These are phyloP conservation scores for Poeciliopsis turrubarensis DNA, from an alignment of 2,113 vertebrate genomes.

Conservation along the genomic window DNA sequence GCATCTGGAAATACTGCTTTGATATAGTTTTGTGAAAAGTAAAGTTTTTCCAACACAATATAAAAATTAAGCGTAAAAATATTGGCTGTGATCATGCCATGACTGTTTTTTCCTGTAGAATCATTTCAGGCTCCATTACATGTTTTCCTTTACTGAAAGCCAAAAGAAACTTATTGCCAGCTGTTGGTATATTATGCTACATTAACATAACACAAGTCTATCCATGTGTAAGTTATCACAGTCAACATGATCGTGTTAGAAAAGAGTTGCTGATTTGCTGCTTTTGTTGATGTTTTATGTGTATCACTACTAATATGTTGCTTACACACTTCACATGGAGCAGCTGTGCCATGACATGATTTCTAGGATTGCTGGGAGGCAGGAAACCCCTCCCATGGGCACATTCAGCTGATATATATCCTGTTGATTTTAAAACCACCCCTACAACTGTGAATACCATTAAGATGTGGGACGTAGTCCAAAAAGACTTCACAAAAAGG, in stretches of 20 bases:
- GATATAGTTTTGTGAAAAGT: no score
- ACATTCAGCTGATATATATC: conserved; percentile 65
- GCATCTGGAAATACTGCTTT: no score
- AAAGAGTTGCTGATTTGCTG: background rate
- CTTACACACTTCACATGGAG: background rate
- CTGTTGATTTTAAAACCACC: conserved; percentile 64
- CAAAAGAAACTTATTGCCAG: conserved; percentile 13
- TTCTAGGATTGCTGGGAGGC: conserved; percentile 40
- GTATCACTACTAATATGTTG: background rate
- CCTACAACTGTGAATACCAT: conserved; percentile 29
- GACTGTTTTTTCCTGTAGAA: conserved; percentile 7
- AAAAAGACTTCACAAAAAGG: conserved; percentile 30
- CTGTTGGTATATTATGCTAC: background rate
- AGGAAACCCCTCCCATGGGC: conserved; percentile 51
- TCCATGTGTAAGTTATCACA: background rate
- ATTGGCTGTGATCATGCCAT: no score
- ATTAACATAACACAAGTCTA: background rate
- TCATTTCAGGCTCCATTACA: conserved; percentile 32
- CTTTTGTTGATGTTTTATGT: background rate
- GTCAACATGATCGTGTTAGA: background rate
- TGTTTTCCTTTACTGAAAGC: conserved; percentile 48
- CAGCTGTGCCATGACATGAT: conserved; percentile 28
- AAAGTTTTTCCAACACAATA: no score
- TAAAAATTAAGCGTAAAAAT: no score
- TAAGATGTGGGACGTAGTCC: conserved; percentile 10